Percentiles rank a stretch among this genome's conserved stretches.
phyloP scores from a whole-genome alignment of 2,888 invertebrate species.

The Lapara coniferarum region DNA sequence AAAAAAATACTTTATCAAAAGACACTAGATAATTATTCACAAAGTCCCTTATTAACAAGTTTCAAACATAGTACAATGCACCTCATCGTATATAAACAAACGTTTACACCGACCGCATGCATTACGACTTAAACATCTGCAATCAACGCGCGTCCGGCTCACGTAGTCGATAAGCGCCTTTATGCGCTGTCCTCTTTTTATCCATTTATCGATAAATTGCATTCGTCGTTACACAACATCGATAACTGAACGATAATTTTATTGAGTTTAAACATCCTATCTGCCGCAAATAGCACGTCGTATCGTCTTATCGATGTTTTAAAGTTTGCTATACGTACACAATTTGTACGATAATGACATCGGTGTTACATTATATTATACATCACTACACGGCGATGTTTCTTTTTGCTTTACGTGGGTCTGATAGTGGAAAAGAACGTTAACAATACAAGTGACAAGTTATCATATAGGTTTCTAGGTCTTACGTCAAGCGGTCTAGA shows the following conservation, averaged over 20 bases:
- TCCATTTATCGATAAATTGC: constrained; percentile 37
- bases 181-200: constrained; percentile 30
- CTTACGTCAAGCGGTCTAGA: constrained; percentile 11
- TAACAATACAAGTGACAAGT: not conserved
- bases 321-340: constrained; percentile 21
- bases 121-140: constrained; percentile 14
- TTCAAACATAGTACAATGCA: not conserved
- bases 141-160: constrained; percentile 23
- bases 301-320: constrained; percentile 25
- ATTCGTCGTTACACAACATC: constrained; percentile 38
- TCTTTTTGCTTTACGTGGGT: not conserved
- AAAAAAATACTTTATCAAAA: too few relatives aligned
- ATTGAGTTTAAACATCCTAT: constrained; percentile 36
- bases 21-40: not conserved
- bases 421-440: not conserved
- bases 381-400: not conserved
- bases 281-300: constrained; percentile 21
- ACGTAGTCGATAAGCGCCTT: constrained; percentile 24
- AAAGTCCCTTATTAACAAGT: not conserved
- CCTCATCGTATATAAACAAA: constrained; percentile 8
- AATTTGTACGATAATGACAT: constrained; percentile 23
- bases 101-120: constrained; percentile 17
- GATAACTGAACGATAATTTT: constrained; percentile 35
- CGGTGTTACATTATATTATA: constrained; percentile 17
- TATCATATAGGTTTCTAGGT: constrained; percentile 10